These are phyloP conservation scores for Micrasema longulum DNA, from an alignment of 1,140 invertebrate species.

Conservation along the genomic window DNA sequence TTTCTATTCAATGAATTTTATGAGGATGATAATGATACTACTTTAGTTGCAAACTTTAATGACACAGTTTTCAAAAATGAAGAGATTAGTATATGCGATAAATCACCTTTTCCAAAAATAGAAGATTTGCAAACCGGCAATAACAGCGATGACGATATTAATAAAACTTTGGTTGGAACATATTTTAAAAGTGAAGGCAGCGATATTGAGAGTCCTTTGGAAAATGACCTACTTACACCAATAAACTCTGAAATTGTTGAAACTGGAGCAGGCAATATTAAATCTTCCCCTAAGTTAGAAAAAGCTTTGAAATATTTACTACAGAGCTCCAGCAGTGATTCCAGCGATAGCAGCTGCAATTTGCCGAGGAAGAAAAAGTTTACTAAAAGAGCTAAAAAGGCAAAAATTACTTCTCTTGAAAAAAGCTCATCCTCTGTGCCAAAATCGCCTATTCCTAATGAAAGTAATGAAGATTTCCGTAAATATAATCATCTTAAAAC, in stretches of 20 bases:
- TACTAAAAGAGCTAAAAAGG: conserved; percentile 14
- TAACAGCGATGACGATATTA: too few relatives aligned
- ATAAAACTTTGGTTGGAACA: too few relatives aligned
- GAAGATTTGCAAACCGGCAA: too few relatives aligned
- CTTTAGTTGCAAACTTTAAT: too few relatives aligned
- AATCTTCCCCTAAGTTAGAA: background rate
- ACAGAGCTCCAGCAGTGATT: conserved; percentile 24
- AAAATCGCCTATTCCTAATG: background rate
- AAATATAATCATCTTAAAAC: conserved; percentile 17
- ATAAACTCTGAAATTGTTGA: too few relatives aligned
- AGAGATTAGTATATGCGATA: too few relatives aligned
- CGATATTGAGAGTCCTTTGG: background rate
- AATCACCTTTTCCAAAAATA: too few relatives aligned
- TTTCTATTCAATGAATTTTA: too few relatives aligned
- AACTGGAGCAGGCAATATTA: background rate
- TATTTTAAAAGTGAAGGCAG: background rate
- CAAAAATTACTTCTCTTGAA: background rate
- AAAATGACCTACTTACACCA: too few relatives aligned
- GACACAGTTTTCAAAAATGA: too few relatives aligned
- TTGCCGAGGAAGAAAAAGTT: conserved; percentile 13
- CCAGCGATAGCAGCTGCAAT: background rate
- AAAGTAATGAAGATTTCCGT: conserved; percentile 10
- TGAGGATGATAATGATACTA: too few relatives aligned
- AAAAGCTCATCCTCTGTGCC: background rate
- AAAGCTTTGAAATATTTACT: conserved; percentile 34